These are phyloP conservation scores for Chironomus riparius DNA, from an alignment of 2,888 invertebrate species.

Conservation along the genomic window DNA sequence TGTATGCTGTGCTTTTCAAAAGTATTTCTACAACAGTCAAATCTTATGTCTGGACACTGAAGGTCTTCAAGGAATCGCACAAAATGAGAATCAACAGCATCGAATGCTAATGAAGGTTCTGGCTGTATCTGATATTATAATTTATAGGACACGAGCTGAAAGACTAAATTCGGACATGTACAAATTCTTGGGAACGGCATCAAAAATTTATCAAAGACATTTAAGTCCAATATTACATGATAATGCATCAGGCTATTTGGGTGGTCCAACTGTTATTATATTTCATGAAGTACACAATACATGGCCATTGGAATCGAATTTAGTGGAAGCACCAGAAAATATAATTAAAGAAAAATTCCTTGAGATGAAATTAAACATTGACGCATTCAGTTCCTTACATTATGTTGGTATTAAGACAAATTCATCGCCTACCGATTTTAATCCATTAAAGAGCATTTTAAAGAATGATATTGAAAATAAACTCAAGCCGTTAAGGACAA, in stretches of 20 bases:
- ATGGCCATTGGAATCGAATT: slow-evolving; percentile 51
- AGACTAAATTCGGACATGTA: slow-evolving; percentile 67
- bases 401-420: slow-evolving; percentile 55
- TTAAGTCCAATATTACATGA: slow-evolving; percentile 50
- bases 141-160: slow-evolving; percentile 67
- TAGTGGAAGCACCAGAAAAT: slow-evolving; percentile 46
- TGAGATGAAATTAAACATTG: slow-evolving; percentile 52
- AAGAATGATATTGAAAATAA: slow-evolving; percentile 55
- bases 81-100: slow-evolving; percentile 42
- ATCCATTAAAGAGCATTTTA: slow-evolving; percentile 48
- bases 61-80: slow-evolving; percentile 55
- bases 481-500: background rate
- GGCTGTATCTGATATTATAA: slow-evolving; percentile 72
- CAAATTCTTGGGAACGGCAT: slow-evolving; percentile 66
- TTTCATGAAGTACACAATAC: slow-evolving; percentile 74
- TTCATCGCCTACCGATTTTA: slow-evolving; percentile 50
- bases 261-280: slow-evolving; percentile 66
- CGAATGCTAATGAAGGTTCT: slow-evolving; percentile 46
- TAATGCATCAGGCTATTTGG: slow-evolving; percentile 37
- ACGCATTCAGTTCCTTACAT: slow-evolving; percentile 62
- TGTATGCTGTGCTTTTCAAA: slow-evolving; percentile 66
- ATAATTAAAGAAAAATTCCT: slow-evolving; percentile 53
- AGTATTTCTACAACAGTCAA: slow-evolving; percentile 43
- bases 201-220: slow-evolving; percentile 62
- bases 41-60: slow-evolving; percentile 71